Evolutionary conservation across 2,113 vertebrate genomes (phyloP), one percentile per base, ranked within the genome.

Genomic region (Penelope pileata): DNA sequence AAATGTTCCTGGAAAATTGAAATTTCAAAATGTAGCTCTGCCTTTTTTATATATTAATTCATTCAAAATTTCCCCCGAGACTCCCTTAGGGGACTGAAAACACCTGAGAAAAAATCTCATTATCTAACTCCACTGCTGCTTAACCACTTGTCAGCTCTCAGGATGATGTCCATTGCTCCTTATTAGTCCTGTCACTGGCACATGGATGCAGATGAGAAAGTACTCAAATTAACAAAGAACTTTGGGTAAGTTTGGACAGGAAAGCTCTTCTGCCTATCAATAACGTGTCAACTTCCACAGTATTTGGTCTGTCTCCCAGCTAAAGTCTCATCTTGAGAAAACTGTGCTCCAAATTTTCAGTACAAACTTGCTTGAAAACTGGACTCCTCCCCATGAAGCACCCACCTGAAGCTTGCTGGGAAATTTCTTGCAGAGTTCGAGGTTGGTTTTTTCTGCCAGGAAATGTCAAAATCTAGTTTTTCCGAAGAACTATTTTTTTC

Each of bases 91-190:
- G 80, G 22, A 64, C 40, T 68, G 43, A 74, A 91, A 91, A 78
- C 24, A 70, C 27, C n/a, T 72, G 5, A 48, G 21, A 77, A 63
- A 73, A 40, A 16, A 38, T 36, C 64, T 96, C 80, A 82, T 94
- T 96, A 94, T 74, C 42, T 79, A 64, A 75, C 12, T 90, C 3
- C 0, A 62, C 51, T 93, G 62, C 56, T 83, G 29, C 72, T 88
- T 85, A 85, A 79, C 64, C 15, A 62, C 30, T 94, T 90, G 90
- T 72, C 93, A 94, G 40, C 18, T 93, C 60, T 81, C 76, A 75
- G 43, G 51, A 23, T 81, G 4, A 23, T 68, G 30, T 42, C 64
- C 17, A 12, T 32, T 48, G 22, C 22, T 88, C 34, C 32, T 75
- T 91, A 60, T 86, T 64, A 88, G 51, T 64, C 47, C 75, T 95